These are phyloP conservation scores for Blennius ocellaris DNA, from an alignment of 2,113 vertebrate genomes.

Conservation along the genomic window DNA sequence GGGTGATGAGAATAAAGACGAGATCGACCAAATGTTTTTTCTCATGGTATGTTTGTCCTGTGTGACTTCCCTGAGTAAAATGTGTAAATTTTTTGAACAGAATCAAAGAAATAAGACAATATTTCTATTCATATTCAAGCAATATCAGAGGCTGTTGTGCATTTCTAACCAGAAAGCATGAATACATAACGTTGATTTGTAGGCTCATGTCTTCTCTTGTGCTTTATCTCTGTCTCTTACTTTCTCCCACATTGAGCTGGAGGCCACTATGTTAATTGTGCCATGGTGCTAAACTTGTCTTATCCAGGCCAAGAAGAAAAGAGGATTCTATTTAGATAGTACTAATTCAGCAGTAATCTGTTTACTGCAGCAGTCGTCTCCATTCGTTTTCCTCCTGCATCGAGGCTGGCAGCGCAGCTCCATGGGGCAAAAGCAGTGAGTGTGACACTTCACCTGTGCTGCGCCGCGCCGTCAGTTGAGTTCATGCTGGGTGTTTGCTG, in stretches of 20 bases:
- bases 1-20: neutral
- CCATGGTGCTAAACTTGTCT: conserved; percentile 46
- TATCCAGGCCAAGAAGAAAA: conserved; percentile 49
- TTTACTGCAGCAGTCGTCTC: conserved; percentile 37
- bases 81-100: neutral
- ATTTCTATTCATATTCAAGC: conserved; percentile 41
- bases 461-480: neutral
- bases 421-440: neutral
- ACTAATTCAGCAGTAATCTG: conserved; percentile 35
- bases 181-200: conserved; percentile 37
- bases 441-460: conserved; percentile 40
- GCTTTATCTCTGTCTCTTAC: conserved; percentile 29
- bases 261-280: conserved; percentile 58
- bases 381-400: conserved; percentile 35
- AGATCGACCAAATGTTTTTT: neutral
- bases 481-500: conserved; percentile 26
- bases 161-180: conserved; percentile 36
- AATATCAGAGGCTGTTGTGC: conserved; percentile 22
- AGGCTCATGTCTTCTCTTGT: conserved; percentile 30
- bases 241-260: conserved; percentile 42
- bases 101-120: conserved; percentile 10
- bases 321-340: conserved; percentile 56
- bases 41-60: neutral
- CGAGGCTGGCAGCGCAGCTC: conserved; percentile 33
- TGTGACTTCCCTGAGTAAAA: neutral